Evolutionary conservation across 2,113 vertebrate genomes (phyloP).

Genomic region (Cebidichthys violaceus): DNA sequence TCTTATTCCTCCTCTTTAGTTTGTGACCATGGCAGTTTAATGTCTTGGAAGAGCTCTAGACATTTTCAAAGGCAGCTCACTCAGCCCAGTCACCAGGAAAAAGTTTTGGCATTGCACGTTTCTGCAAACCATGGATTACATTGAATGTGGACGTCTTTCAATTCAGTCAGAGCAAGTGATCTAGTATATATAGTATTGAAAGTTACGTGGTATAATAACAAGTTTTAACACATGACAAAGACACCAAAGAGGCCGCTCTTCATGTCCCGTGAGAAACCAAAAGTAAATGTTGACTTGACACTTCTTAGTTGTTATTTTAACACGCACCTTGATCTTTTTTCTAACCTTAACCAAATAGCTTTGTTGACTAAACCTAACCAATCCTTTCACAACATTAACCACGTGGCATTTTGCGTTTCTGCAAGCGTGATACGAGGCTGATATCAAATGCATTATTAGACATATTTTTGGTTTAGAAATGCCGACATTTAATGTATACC

Average conservation of each 20-base stretch:
- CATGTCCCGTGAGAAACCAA: not conserved
- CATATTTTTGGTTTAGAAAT: too few species aligned
- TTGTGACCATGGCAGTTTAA: not conserved
- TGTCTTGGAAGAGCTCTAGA: not conserved
- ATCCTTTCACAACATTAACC: too few species aligned
- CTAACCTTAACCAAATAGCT: too few species aligned
- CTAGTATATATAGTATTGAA: not conserved
- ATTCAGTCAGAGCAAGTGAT: not conserved
- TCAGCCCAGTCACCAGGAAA: not conserved
- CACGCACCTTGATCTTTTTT: too few species aligned
- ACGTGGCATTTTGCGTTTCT: too few species aligned
- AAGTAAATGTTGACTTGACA: too few species aligned
- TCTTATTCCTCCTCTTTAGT: not conserved
- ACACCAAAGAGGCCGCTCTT: not conserved
- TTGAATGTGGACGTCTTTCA: too few species aligned
- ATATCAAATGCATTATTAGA: too few species aligned
- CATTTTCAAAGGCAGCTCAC: conserved; percentile 15
- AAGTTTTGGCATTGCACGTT: not conserved
- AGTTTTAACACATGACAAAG: not conserved
- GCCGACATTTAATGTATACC: too few species aligned
- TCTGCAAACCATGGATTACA: not conserved
- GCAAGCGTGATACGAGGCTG: too few species aligned
- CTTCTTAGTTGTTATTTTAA: too few species aligned
- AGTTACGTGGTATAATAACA: not conserved
- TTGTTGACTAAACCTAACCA: too few species aligned